Evolutionary conservation across 2,888 invertebrate genomes (phyloP).

Genomic region (Drosophila aldrichi): DNA sequence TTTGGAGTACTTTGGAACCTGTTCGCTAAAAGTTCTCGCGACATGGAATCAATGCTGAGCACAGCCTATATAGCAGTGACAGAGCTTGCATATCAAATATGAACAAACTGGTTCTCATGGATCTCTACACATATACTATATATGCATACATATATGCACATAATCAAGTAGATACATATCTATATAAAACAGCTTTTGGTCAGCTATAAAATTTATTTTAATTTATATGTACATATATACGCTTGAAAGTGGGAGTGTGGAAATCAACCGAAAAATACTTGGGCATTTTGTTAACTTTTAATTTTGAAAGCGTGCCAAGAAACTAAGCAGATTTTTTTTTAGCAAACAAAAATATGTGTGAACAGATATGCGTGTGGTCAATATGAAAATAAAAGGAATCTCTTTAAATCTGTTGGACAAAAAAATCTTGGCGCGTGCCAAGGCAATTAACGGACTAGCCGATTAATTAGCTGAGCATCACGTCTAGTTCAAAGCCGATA

Average conservation of each 20-base stretch:
- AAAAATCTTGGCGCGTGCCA: slow-evolving; percentile 39
- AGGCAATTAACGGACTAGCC: slow-evolving; percentile 32
- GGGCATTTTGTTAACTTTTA: slow-evolving; percentile 31
- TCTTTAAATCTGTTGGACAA: background rate
- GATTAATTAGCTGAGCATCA: slow-evolving; percentile 9
- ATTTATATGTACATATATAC: slow-evolving; percentile 12
- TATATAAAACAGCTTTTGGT: slow-evolving; percentile 17
- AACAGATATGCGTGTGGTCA: slow-evolving; percentile 21
- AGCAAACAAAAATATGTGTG: slow-evolving; percentile 23
- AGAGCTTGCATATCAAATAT: slow-evolving; percentile 47
- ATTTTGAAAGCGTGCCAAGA: slow-evolving; percentile 67
- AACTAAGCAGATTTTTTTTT: slow-evolving; percentile 26
- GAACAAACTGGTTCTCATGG: slow-evolving; percentile 50
- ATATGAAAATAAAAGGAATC: background rate
- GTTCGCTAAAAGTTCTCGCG: slow-evolving; percentile 23
- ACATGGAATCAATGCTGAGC: slow-evolving; percentile 24
- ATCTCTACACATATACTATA: slow-evolving; percentile 14
- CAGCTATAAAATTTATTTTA: slow-evolving; percentile 12
- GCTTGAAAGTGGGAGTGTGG: slow-evolving; percentile 31
- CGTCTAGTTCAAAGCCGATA: slow-evolving; percentile 23
- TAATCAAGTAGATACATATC: slow-evolving; percentile 23
- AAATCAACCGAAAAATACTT: slow-evolving; percentile 17
- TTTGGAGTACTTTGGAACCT: slow-evolving; percentile 11
- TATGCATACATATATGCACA: slow-evolving; percentile 5
- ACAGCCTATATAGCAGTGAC: slow-evolving; percentile 33